Conservation (phyloP, 2,888 invertebrate species). For the Empis livida region DNA sequence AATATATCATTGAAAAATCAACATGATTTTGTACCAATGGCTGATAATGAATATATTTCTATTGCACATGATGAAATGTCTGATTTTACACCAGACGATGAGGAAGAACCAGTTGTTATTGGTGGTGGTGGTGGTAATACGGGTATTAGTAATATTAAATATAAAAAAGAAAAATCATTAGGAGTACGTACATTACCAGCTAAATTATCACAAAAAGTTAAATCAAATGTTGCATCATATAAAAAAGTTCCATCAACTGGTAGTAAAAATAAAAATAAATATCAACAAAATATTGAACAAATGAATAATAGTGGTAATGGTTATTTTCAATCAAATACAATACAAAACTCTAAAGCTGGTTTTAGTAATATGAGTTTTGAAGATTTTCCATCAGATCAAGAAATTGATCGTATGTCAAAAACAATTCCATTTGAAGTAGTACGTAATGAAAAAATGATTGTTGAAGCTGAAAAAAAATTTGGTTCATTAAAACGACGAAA, state of each 20-base stretch:
- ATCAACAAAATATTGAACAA: constrained; percentile 21
- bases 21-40: constrained; percentile 27
- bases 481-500: constrained; percentile 38
- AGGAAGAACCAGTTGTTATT: constrained; percentile 32
- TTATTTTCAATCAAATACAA: constrained; percentile 33
- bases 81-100: constrained; percentile 32
- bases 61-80: constrained; percentile 30
- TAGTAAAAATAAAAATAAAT: constrained; percentile 25
- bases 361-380: constrained; percentile 66
- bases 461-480: constrained; percentile 39
- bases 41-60: constrained; percentile 33
- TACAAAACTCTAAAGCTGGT: constrained; percentile 40
- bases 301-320: constrained; percentile 6
- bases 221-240: constrained; percentile 24
- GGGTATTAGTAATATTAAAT: constrained; percentile 18
- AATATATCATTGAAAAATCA: constrained; percentile 14
- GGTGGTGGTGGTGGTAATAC: constrained; percentile 11
- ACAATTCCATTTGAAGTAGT: constrained; percentile 54
- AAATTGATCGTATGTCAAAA: constrained; percentile 30
- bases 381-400: constrained; percentile 56
- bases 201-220: constrained; percentile 34
- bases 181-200: constrained; percentile 31
- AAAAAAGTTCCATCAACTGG: constrained; percentile 28
- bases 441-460: constrained; percentile 37
- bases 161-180: constrained; percentile 32